Percentiles rank a stretch among this genome's conserved stretches.
Conservation (phyloP, 2,888 invertebrate genomes). For the Altica lythri region DNA sequence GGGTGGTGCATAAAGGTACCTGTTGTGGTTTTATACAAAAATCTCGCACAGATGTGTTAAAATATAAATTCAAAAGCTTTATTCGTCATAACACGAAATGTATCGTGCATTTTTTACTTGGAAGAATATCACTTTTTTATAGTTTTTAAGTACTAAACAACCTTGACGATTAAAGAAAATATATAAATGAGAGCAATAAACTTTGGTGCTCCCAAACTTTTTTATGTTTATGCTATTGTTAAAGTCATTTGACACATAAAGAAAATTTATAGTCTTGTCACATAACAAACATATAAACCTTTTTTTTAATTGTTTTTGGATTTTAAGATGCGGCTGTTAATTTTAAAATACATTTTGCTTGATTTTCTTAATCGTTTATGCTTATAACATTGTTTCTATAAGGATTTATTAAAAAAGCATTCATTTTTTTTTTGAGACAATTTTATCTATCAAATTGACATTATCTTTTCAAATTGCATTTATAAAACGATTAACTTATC, state of each 20-base stretch:
- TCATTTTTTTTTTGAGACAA: conserved; percentile 1
- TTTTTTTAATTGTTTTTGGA: conserved; percentile 23
- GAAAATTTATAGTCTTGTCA: conserved; percentile 26
- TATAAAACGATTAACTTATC: background rate
- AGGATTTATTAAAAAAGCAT: conserved; percentile 8
- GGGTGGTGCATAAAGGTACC: background rate
- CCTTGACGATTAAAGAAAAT: conserved; percentile 4
- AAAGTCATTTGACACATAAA: conserved; percentile 31
- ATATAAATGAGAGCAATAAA: conserved; percentile 15
- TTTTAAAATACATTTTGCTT: conserved; percentile 16
- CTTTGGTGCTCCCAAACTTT: conserved; percentile 22
- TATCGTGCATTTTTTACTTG: conserved; percentile 7
- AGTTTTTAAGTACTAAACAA: conserved; percentile 1
- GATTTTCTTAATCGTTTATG: conserved; percentile 10
- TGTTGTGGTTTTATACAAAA: conserved; percentile 1
- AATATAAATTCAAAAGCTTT: conserved; percentile 8
- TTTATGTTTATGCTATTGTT: conserved; percentile 28
- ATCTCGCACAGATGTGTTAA: conserved; percentile 5
- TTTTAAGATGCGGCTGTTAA: no score
- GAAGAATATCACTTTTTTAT: conserved; percentile 9
- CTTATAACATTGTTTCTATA: conserved; percentile 1
- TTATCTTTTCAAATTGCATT: conserved; percentile 3
- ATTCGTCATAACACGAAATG: conserved; percentile 3
- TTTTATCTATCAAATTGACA: conserved; percentile 2
- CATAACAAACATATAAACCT: conserved; percentile 24